A percentile compares a stretch with the other conserved stretches of the same genome.
These are phyloP conservation scores for Saguinus midas DNA, from an alignment of 2,113 vertebrate genomes.

Conservation along the genomic window DNA sequence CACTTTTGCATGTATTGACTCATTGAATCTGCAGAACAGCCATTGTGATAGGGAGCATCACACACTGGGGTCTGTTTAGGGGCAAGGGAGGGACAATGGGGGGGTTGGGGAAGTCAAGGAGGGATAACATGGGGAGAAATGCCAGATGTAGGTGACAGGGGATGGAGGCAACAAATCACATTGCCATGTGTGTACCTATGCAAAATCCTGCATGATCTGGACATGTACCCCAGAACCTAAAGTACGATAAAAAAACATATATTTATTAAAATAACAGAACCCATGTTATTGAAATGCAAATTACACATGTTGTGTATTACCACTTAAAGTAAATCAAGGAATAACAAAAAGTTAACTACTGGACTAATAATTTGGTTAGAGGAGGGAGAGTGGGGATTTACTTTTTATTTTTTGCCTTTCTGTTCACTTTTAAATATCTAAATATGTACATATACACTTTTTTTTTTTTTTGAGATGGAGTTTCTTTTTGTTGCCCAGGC, in stretches of 20 bases:
- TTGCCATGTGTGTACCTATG: too few species aligned
- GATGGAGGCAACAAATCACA: too few species aligned
- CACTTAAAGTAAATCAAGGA: conserved; percentile 24
- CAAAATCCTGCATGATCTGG: too few species aligned
- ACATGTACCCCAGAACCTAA: neutral
- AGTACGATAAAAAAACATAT: too few species aligned
- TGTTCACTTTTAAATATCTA: conserved; percentile 22
- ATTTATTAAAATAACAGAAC: neutral
- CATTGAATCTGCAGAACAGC: neutral
- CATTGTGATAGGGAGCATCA: neutral
- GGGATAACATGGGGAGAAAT: too few species aligned
- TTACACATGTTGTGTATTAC: neutral
- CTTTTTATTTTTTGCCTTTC: neutral
- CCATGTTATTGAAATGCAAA: conserved; percentile 21
- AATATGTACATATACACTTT: neutral
- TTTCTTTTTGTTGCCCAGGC: too few species aligned
- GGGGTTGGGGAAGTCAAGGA: too few species aligned
- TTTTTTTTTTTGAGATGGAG: too few species aligned
- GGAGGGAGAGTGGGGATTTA: neutral
- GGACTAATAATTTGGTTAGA: neutral
- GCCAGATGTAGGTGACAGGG: too few species aligned
- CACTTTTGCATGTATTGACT: neutral
- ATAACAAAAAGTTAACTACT: neutral
- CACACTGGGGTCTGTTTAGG: too few species aligned
- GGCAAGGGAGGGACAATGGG: too few species aligned